Evolutionary conservation across 1,140 invertebrate genomes (phyloP).

Genomic region (Atta cephalotes): DNA sequence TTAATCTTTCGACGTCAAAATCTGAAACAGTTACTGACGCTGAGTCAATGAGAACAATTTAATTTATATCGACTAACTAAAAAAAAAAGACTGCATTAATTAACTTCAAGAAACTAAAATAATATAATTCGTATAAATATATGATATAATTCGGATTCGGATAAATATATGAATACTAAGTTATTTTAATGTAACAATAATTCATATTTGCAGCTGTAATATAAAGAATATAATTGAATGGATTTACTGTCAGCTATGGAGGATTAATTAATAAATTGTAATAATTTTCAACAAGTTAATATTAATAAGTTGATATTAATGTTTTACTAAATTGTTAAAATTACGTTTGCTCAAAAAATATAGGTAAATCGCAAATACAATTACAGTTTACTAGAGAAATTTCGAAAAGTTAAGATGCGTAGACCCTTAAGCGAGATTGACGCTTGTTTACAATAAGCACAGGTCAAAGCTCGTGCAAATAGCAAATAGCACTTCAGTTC

Average conservation of each 20-base stretch:
- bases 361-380: background rate
- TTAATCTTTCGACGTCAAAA: background rate
- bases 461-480: slow-evolving; percentile 15
- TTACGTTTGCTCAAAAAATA: background rate
- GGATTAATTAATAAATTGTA: background rate
- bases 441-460: slow-evolving; percentile 51
- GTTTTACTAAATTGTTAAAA: background rate
- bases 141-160: too few relatives aligned
- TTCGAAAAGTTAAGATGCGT: slow-evolving; percentile 18
- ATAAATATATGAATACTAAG: too few relatives aligned
- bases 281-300: background rate
- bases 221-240: too few relatives aligned
- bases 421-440: slow-evolving; percentile 23
- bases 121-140: too few relatives aligned
- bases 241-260: too few relatives aligned
- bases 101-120: too few relatives aligned
- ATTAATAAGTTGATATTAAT: background rate
- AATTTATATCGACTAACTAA: too few relatives aligned
- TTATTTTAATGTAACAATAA: too few relatives aligned
- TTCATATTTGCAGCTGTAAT: too few relatives aligned
- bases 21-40: too few relatives aligned
- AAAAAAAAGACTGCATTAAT: too few relatives aligned
- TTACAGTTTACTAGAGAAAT: background rate
- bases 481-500: slow-evolving; percentile 40
- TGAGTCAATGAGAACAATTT: too few relatives aligned